Percentiles rank a stretch among this genome's conserved stretches.
Conservation (phyloP, 2,888 invertebrate genomes). For the Netelia virgata region DNA sequence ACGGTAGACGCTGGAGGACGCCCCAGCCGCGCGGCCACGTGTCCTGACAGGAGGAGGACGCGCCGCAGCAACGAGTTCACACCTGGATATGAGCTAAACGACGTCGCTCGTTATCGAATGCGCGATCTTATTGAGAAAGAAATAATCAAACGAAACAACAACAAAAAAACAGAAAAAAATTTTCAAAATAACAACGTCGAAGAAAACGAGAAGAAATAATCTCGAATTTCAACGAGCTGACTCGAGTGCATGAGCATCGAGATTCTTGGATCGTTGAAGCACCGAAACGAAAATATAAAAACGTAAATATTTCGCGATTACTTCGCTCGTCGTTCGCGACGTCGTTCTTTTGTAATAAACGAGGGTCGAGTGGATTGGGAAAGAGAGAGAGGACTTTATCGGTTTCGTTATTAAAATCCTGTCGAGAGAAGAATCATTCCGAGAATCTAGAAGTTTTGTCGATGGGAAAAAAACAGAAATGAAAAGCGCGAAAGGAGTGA, state of each 20-base stretch:
- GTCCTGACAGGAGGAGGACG: slow-evolving; percentile 80
- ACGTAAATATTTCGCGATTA: neutral
- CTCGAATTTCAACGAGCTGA: neutral
- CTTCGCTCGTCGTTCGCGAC: neutral
- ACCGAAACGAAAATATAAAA: slow-evolving; percentile 29
- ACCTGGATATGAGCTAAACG: slow-evolving; percentile 78
- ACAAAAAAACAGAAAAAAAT: neutral
- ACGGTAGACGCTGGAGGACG: slow-evolving; percentile 76
- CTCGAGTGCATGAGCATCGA: slow-evolving; percentile 2
- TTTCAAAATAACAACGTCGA: neutral
- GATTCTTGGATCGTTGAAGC: slow-evolving; percentile 10
- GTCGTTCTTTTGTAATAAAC: too few species aligned
- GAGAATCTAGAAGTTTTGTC: slow-evolving; percentile 7
- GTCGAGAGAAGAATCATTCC: neutral
- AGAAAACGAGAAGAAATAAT: neutral
- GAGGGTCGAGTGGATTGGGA: neutral
- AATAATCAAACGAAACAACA: neutral
- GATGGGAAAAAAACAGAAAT: neutral
- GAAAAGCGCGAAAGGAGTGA: too few species aligned
- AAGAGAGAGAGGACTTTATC: neutral
- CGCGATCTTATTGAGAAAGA: neutral
- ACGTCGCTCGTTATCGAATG: neutral
- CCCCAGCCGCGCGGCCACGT: slow-evolving; percentile 75
- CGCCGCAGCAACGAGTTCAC: slow-evolving; percentile 78
- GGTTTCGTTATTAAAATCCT: slow-evolving; percentile 11